Evolutionary conservation across 2,797 vertebrate species (phyloP).

Genomic region (Sebastolobus alascanus): DNA sequence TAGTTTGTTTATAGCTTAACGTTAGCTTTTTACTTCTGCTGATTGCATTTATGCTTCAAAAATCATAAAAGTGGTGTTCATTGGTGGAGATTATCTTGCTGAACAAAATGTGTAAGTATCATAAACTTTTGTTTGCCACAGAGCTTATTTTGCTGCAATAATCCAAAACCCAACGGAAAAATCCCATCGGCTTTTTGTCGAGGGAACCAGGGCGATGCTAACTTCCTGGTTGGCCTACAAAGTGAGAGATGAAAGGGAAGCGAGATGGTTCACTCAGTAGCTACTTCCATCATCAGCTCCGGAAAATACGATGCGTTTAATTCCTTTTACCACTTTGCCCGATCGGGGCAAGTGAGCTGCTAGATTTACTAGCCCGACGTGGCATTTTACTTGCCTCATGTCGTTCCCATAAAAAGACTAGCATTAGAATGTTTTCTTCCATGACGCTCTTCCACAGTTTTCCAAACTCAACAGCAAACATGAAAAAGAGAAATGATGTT

Average conservation of each 20-base stretch:
- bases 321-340: neutral
- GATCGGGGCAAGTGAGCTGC: neutral
- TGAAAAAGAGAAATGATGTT: neutral
- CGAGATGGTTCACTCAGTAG: neutral
- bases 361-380: neutral
- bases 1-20: neutral
- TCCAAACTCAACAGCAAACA: neutral
- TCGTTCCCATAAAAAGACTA: neutral
- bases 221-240: neutral
- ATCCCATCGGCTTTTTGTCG: neutral
- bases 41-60: neutral
- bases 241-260: neutral
- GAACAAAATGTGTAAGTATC: neutral
- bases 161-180: neutral
- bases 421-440: neutral
- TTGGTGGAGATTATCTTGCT: neutral
- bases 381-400: neutral
- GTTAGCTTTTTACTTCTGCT: too few species aligned
- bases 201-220: neutral
- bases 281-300: too few species aligned
- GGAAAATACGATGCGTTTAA: neutral
- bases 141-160: neutral
- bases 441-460: neutral
- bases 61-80: neutral
- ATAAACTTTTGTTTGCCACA: neutral